Base-by-base conservation (phyloP, 2,797 vertebrate genomes). In the Ambastaia sidthimunki region DNA sequence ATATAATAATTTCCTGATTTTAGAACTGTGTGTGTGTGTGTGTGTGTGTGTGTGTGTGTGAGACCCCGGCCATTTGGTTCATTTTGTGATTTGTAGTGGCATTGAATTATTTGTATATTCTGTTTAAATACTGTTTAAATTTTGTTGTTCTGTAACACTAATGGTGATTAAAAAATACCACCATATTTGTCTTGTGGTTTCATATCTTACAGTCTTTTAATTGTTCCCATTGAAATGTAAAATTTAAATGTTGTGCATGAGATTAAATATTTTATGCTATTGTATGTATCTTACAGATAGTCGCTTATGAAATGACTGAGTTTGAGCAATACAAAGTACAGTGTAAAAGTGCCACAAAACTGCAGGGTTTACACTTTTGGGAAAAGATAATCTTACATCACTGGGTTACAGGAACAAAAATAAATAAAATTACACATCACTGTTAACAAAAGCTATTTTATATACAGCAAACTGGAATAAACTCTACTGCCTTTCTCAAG, bases 1-100 rank as follows among this genome's bases (percentile, higher is more conserved):
- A 82, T 87, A 76, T 80, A 77, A 82, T 83, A 41, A 83, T 85
- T 81, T 82, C 60, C 76, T 78, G 47, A 59, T 81, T 71, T 79
- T 76, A n/a, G n/a, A n/a, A 47, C 70, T 54, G 82, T 76, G 55
- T 79, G 65, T 80, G 28, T 79, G 57, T 84, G 31, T 75, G 28
- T 28, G 28, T 28, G 28, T 28, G 28, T 28, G 28, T 28, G 41
- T 44, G 41, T 44, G 41, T 44, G 28, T 28, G 28, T 28, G 28
- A 66, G 21, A 18, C 57, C 47, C 21, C 21, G 48, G 31, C 48
- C 52, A 16, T 57, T 41, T 13, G 10, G 21, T 55, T 68, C 1
- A 44, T 68, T 75, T 78, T 72, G 34, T 48, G 23, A 60, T 44
- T 77, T 55, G 80, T 16, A 21, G 47, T 47, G 31, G 25, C 57